Conservation (phyloP, 2,113 vertebrate genomes). For the Pristiophorus japonicus region DNA sequence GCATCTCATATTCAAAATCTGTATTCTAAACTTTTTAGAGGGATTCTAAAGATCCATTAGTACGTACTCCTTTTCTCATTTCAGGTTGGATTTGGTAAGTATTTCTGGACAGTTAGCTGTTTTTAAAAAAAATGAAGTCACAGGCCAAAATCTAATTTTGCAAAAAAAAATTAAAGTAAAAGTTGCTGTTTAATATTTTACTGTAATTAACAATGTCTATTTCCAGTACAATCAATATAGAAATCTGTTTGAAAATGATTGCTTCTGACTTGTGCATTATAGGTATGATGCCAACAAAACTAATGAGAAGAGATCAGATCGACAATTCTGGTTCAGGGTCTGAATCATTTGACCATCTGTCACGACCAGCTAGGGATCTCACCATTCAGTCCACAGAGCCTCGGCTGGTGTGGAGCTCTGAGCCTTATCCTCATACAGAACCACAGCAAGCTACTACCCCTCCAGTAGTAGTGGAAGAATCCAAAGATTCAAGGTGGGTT, state of each 20-base stretch:
- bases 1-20: no score
- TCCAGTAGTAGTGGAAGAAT: conserved; percentile 71
- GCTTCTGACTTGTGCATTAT: conserved; percentile 13
- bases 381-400: conserved; percentile 71
- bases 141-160: background rate
- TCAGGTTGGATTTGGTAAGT: background rate
- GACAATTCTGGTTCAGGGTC: conserved; percentile 75
- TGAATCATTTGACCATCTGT: conserved; percentile 86
- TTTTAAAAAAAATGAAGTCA: background rate
- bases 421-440: conserved; percentile 77
- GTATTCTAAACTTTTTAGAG: background rate
- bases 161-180: background rate
- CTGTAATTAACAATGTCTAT: background rate
- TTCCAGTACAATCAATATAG: background rate
- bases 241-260: conserved; percentile 39
- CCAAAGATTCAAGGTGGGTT: conserved; percentile 70
- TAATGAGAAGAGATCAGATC: conserved; percentile 84
- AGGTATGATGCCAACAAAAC: conserved; percentile 90
- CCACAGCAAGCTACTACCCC: conserved; percentile 65
- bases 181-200: background rate
- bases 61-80: background rate
- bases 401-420: conserved; percentile 85
- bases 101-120: no score
- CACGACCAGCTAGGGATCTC: conserved; percentile 78
- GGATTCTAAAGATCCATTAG: background rate